phyloP scores from a whole-genome alignment of 1,140 invertebrate genomes.

The Muscidifurax raptorellus region DNA sequence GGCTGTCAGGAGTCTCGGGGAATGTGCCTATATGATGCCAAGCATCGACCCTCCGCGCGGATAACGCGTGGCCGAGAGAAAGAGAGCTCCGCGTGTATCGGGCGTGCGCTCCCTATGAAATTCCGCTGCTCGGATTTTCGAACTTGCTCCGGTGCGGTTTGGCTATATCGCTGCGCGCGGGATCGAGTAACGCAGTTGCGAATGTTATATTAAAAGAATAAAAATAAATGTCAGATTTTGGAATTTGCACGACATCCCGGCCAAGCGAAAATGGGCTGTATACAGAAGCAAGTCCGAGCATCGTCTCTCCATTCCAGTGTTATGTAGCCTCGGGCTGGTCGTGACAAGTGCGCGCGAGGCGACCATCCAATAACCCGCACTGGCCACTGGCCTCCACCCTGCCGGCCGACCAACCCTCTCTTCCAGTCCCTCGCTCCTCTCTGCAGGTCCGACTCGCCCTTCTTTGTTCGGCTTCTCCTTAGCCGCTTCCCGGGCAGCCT shows the following conservation, averaged over 20 bases:
- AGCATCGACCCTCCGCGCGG: conserved; percentile 50
- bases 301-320: not conserved
- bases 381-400: conserved; percentile 62
- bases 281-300: not conserved
- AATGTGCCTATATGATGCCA: too few relatives aligned
- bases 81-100: not conserved
- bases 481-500: conserved; percentile 20
- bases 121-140: not conserved
- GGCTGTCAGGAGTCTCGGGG: too few relatives aligned
- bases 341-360: conserved; percentile 70
- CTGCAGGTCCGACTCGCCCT: conserved; percentile 33
- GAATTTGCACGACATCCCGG: too few relatives aligned
- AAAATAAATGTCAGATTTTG: too few relatives aligned
- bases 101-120: not conserved
- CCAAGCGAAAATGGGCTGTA: not conserved
- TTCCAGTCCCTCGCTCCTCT: conserved; percentile 30
- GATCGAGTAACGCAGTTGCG: not conserved
- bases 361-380: conserved; percentile 72
- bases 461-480: conserved; percentile 28
- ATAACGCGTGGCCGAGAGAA: not conserved
- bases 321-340: conserved; percentile 28
- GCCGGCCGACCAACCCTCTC: conserved; percentile 34
- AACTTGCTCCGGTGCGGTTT: not conserved
- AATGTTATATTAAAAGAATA: too few relatives aligned
- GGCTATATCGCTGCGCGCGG: not conserved